A percentile compares a stretch with the other conserved stretches of the same genome.
These are phyloP conservation scores for Drosophila lowei DNA, from an alignment of 1,140 invertebrate species.

Conservation along the genomic window DNA sequence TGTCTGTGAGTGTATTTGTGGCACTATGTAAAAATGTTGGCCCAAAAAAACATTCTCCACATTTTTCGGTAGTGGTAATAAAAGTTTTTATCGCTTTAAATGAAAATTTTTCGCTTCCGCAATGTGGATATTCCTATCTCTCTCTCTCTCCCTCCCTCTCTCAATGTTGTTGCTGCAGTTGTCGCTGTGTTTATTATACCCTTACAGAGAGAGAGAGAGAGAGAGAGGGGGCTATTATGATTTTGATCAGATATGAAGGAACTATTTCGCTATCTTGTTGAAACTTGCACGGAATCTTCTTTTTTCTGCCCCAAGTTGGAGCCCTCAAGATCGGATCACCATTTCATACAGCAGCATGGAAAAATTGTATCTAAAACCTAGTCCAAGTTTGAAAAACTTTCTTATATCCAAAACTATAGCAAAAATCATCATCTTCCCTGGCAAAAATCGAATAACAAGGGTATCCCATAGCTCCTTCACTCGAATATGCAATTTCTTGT, in stretches of 20 bases:
- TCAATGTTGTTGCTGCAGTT: slow-evolving; percentile 14
- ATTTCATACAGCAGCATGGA: no score
- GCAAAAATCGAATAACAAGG: no score
- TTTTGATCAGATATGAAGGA: background rate
- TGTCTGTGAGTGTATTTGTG: slow-evolving; percentile 15
- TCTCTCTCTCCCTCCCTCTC: slow-evolving; percentile 1
- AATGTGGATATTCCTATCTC: slow-evolving; percentile 36
- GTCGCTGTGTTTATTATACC: slow-evolving; percentile 40
- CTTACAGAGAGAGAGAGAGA: background rate
- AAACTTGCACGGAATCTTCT: no score
- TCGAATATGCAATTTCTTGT: background rate
- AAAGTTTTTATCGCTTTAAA: slow-evolving; percentile 76
- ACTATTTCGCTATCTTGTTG: no score
- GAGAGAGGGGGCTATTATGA: background rate
- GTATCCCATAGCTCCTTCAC: no score
- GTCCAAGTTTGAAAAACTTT: no score
- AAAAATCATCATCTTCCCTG: no score
- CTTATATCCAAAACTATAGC: no score
- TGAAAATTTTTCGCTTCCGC: slow-evolving; percentile 54
- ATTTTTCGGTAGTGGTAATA: slow-evolving; percentile 64
- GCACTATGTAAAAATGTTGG: slow-evolving; percentile 49
- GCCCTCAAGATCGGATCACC: no score
- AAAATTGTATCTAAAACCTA: no score
- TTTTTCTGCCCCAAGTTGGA: no score
- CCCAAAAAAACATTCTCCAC: slow-evolving; percentile 45